These are phyloP conservation scores for Dryobates pubescens DNA, from an alignment of 2,797 vertebrate genomes.

Conservation along the genomic window DNA sequence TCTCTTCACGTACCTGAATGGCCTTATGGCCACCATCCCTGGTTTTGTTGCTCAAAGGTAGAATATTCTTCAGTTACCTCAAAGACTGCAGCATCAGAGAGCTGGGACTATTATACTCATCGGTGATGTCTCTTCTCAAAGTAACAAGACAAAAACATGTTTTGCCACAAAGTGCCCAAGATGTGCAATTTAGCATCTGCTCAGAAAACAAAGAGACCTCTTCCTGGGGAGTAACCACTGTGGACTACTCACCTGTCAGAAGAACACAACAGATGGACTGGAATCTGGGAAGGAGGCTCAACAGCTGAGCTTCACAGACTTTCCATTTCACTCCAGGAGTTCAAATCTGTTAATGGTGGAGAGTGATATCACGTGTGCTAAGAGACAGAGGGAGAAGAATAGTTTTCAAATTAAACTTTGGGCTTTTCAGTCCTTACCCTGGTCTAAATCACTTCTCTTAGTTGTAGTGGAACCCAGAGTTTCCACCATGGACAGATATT, in stretches of 20 bases:
- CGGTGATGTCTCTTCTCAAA: not conserved
- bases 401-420: not conserved
- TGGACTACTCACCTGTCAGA: not conserved
- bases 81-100: not conserved
- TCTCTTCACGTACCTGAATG: not conserved
- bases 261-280: not conserved
- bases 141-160: not conserved
- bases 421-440: not conserved
- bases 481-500: not conserved
- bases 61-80: not conserved
- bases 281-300: not conserved
- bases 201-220: not conserved
- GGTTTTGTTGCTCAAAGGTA: not conserved
- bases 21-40: not conserved
- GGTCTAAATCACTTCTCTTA: not conserved
- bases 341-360: fast-evolving
- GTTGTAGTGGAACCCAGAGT: not conserved
- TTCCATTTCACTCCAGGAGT: not conserved
- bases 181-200: not conserved
- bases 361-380: not conserved
- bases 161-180: not conserved
- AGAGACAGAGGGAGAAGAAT: not conserved
- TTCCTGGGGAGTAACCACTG: not conserved
- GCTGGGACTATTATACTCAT: not conserved
- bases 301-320: not conserved